Base-by-base conservation (phyloP, 64 coral and sea anemone species). In the Montipora capricornis region DNA sequence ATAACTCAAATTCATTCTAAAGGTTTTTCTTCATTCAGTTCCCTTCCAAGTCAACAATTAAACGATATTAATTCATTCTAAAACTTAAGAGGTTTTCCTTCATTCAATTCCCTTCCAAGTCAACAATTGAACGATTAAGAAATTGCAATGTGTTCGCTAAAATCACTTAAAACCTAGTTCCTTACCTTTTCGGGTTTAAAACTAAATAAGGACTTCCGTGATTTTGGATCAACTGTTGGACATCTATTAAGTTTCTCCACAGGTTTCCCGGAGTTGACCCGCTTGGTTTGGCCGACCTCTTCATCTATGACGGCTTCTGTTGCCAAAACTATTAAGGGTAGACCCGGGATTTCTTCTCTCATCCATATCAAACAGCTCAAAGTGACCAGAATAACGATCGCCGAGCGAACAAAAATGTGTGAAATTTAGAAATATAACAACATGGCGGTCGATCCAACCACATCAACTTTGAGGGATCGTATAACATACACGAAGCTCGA, bases 121-220 rank as follows among this genome's bases (percentile, higher is more conserved):
- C 37, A 37, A 37, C 37, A 37, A 37, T 37, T 37, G 37, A 37
- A 37, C 37, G 37, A 37, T 37, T 37, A 37, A 69, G 4, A 69
- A 37, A 37, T 37, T 79, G 52, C 48, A 79, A 79, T 45, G 11
- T 51, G 26, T 47, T 44, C 9, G 5, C 1, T 9, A 44, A 20
- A 79, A 79, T 79, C 77, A 52, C 24, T 1, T 79, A 55, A 16
- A 11, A 45, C 48, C 22, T 11, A 29, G 46, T 52, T 79, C 2
- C 29, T 79, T 50, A 79, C 77, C 77, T 79, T 79, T 79, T 79
- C 77, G 22, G 48, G 77, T 44, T 79, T 79, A 19, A 79, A 55
- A 79, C 11, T 52, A n/a, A 55, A 79, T 10, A 79, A 79, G 10
- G 22, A 45, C 77, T 79, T 79, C 29, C 77, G 6, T 44, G 77